Evolutionary conservation across 2,113 vertebrate species (phyloP).

Genomic region (Hypomesus transpacificus): DNA sequence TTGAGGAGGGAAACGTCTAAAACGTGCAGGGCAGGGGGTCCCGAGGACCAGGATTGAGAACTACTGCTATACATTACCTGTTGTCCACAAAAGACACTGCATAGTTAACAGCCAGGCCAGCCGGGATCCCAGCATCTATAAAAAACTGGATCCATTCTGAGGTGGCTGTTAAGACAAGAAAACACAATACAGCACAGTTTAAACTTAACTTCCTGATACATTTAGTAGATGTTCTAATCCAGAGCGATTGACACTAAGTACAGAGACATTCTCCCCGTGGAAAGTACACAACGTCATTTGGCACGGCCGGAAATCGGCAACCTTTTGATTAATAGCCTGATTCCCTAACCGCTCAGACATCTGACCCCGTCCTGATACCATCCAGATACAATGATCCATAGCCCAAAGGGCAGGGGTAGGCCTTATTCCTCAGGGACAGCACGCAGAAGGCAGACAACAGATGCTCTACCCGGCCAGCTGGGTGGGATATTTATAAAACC

Average conservation of each 20-base stretch:
- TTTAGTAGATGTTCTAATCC: too few relatives aligned
- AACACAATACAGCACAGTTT: not conserved
- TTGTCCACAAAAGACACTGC: constrained; percentile 92
- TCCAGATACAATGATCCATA: too few relatives aligned
- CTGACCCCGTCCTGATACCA: not conserved
- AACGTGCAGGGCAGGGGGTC: too few relatives aligned
- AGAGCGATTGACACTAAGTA: too few relatives aligned
- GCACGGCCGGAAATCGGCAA: too few relatives aligned
- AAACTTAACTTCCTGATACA: not conserved
- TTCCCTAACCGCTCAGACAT: too few relatives aligned
- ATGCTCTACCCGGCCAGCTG: constrained; percentile 57
- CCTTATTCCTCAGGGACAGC: constrained; percentile 24
- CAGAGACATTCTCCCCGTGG: too few relatives aligned
- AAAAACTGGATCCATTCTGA: constrained; percentile 97
- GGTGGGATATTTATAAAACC: constrained; percentile 64
- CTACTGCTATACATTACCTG: constrained; percentile 74
- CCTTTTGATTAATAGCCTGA: too few relatives aligned
- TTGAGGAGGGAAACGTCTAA: too few relatives aligned
- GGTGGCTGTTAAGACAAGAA: constrained; percentile 69
- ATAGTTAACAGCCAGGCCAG: constrained; percentile 87
- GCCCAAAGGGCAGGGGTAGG: constrained; percentile 22
- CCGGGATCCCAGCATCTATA: constrained; percentile 90
- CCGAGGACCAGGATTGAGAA: too few relatives aligned
- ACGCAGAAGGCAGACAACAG: constrained; percentile 30
- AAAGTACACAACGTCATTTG: too few relatives aligned